phyloP scores from a whole-genome alignment of 2,797 vertebrate genomes.

The Apogon talboti region DNA sequence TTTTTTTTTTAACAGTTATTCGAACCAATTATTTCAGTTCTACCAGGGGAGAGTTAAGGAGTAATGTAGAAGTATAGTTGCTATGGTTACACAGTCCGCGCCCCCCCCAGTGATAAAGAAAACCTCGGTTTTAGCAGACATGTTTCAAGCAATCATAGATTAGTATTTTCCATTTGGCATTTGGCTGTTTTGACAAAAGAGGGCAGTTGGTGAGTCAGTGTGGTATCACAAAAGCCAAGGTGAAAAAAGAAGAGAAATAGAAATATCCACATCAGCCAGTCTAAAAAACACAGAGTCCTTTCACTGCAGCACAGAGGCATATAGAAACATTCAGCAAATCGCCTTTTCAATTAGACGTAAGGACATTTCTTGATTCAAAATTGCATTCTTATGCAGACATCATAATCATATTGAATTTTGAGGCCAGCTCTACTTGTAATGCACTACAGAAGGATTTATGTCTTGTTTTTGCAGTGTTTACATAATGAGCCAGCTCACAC shows the following conservation, averaged over 20 bases:
- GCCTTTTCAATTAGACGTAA: too few relatives aligned
- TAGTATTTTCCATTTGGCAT: neutral
- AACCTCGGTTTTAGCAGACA: conserved; percentile 19
- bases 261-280: conserved; percentile 4
- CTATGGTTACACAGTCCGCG: conserved; percentile 34
- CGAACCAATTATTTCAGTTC: neutral
- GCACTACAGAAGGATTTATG: too few relatives aligned
- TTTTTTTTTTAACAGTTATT: neutral
- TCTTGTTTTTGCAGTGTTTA: too few relatives aligned
- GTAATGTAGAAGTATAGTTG: conserved; percentile 3
- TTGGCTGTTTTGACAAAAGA: neutral
- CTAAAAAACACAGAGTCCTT: neutral
- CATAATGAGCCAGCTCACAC: too few relatives aligned
- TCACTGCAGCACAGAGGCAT: neutral
- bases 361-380: too few relatives aligned
- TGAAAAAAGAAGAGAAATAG: conserved; percentile 7
- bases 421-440: too few relatives aligned
- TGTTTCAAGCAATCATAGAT: neutral
- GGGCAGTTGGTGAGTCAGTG: neutral
- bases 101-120: conserved; percentile 3
- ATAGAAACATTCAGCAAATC: too few relatives aligned
- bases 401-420: too few relatives aligned
- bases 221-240: conserved; percentile 3
- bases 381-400: too few relatives aligned
- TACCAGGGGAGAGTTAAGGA: neutral